Evolutionary conservation across 2,113 vertebrate species (phyloP).

Genomic region (Rutilus rutilus): DNA sequence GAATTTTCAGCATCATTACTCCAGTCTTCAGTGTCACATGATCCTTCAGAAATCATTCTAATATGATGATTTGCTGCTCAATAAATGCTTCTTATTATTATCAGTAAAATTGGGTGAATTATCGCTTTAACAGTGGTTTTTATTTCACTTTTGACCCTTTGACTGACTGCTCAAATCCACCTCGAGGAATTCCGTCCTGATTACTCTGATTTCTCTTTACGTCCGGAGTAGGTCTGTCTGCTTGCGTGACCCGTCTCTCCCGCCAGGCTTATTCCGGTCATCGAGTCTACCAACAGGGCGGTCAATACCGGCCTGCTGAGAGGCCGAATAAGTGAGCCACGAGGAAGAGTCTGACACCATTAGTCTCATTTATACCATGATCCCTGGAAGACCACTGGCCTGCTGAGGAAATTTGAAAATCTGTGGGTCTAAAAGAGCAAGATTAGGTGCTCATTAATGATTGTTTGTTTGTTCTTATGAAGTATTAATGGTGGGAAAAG

Average conservation of each 20-base stretch:
- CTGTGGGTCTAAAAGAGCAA: neutral
- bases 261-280: slow-evolving; percentile 46
- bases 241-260: slow-evolving; percentile 21
- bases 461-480: neutral
- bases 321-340: slow-evolving; percentile 1
- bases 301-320: slow-evolving; percentile 42
- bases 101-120: neutral
- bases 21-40: neutral
- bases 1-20: neutral
- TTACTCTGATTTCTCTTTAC: slow-evolving; percentile 27
- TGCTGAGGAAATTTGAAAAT: neutral
- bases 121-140: neutral
- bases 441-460: neutral
- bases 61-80: neutral
- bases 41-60: neutral
- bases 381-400: neutral
- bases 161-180: neutral
- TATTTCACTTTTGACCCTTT: neutral
- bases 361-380: neutral
- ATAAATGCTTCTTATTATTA: neutral
- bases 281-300: slow-evolving; percentile 36
- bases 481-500: neutral
- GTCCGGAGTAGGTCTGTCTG: slow-evolving; percentile 27
- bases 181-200: slow-evolving; percentile 9
- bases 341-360: neutral